These are phyloP conservation scores for Ictidomys tridecemlineatus DNA, from an alignment of 2,113 vertebrate genomes.

Conservation along the genomic window DNA sequence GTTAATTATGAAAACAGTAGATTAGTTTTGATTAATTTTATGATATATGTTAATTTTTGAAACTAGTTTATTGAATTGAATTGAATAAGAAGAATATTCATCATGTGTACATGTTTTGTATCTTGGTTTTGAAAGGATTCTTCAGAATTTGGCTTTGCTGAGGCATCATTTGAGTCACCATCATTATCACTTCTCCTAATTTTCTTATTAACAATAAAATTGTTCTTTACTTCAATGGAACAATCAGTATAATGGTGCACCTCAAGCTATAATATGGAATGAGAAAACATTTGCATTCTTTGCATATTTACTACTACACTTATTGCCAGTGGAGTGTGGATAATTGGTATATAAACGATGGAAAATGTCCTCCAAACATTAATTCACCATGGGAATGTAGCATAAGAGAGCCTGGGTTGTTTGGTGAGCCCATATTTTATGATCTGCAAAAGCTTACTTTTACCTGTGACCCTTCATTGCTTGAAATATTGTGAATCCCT, in stretches of 20 bases:
- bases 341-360: neutral
- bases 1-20: slow-evolving; percentile 1
- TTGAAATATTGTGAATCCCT: neutral
- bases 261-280: slow-evolving; percentile 46
- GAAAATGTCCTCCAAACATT: neutral
- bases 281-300: neutral
- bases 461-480: neutral
- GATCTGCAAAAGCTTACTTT: neutral
- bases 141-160: neutral
- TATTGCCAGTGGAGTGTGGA: neutral
- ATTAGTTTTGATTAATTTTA: slow-evolving; percentile 22
- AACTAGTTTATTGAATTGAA: slow-evolving; percentile 35
- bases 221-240: slow-evolving; percentile 49
- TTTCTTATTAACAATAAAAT: slow-evolving; percentile 58
- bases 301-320: neutral
- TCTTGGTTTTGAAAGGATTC: neutral
- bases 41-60: neutral
- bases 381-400: neutral
- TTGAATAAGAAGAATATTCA: slow-evolving; percentile 20
- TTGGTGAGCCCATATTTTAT: neutral
- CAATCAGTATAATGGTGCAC: slow-evolving; percentile 21
- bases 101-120: neutral
- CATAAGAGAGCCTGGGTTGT: accelerated
- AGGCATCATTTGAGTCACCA: neutral
- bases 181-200: neutral